phyloP scores from a whole-genome alignment of 2,797 vertebrate species.

The Brotogeris chrysoptera region DNA sequence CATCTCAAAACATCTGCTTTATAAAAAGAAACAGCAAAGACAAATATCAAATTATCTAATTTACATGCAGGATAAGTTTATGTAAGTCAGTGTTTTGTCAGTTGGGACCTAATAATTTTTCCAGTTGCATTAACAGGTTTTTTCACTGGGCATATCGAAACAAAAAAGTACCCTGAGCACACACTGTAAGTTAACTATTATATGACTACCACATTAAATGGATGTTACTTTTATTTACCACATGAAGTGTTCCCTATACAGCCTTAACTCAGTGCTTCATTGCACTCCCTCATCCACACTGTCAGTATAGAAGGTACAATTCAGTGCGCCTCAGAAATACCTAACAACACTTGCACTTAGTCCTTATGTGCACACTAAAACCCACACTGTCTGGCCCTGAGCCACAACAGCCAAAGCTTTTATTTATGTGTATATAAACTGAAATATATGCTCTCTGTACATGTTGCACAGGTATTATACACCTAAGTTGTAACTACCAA shows the following conservation, averaged over 20 bases:
- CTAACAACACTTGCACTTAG: background rate
- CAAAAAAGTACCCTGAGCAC: background rate
- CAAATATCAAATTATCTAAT: background rate
- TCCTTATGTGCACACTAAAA: background rate
- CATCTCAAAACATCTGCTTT: background rate
- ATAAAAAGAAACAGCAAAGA: background rate
- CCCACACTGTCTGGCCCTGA: background rate
- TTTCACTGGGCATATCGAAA: background rate
- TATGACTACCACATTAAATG: background rate
- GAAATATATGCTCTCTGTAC: background rate
- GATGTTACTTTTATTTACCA: background rate
- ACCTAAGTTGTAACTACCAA: background rate
- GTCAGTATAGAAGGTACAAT: background rate
- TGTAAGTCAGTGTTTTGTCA: background rate
- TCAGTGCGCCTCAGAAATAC: background rate
- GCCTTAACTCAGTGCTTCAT: background rate
- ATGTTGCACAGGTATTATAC: background rate
- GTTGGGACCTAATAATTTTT: background rate
- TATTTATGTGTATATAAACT: background rate
- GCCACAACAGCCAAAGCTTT: background rate
- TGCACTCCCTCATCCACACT: background rate
- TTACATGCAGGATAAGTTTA: background rate
- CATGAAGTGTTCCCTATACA: background rate
- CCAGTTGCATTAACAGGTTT: background rate
- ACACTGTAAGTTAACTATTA: background rate